A percentile compares a stretch with the other conserved stretches of the same genome.
Evolutionary conservation across 2,797 vertebrate genomes (phyloP).

Genomic region (Mallotus villosus): DNA sequence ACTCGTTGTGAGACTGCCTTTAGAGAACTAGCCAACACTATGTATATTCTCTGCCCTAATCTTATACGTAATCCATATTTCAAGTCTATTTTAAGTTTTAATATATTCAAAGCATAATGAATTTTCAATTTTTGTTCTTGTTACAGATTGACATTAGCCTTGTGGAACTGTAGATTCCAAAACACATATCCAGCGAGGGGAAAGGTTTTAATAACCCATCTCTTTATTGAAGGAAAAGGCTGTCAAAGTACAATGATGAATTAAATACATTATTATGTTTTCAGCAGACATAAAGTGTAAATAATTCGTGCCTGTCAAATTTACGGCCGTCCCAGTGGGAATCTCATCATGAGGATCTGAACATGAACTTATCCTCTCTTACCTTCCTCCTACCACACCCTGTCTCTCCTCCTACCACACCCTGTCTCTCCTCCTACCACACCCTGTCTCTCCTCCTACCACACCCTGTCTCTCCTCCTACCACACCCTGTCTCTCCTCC

Average conservation of each 20-base stretch:
- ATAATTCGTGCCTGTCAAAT: not conserved
- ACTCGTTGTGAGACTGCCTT: not conserved
- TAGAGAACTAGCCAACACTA: not conserved
- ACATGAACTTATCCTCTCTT: too few relatives aligned
- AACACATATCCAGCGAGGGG: not conserved
- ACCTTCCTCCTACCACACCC: too few relatives aligned
- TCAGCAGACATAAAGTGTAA: not conserved
- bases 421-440: too few relatives aligned
- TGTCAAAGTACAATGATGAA: not conserved
- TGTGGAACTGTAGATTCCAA: not conserved
- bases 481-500: too few relatives aligned
- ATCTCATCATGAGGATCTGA: too few relatives aligned
- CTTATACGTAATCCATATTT: not conserved
- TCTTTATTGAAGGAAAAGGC: not conserved
- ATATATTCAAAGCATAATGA: not conserved
- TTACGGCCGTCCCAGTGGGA: not conserved
- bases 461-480: too few relatives aligned
- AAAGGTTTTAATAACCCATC: not conserved
- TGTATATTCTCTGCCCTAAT: not conserved
- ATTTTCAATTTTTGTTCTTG: not conserved
- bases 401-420: too few relatives aligned
- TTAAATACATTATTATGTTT: slow-evolving; percentile 3
- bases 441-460: too few relatives aligned
- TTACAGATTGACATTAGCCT: not conserved
- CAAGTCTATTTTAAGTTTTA: not conserved